These are phyloP conservation scores for Hetaerina titia DNA, from an alignment of 2,888 invertebrate genomes.

Conservation along the genomic window DNA sequence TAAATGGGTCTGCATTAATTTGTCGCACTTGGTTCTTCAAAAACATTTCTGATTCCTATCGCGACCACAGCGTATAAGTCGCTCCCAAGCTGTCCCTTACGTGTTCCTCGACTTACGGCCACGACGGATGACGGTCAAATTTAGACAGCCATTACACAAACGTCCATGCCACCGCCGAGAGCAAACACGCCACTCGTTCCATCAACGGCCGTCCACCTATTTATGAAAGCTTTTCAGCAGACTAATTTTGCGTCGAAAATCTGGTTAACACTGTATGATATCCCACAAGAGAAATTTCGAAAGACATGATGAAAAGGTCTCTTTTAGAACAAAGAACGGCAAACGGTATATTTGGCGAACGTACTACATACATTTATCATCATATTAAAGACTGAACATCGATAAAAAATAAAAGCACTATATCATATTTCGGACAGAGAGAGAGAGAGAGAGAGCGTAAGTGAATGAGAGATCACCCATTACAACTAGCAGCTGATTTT, in stretches of 20 bases:
- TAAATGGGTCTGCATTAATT: not conserved
- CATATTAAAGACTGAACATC: too few species aligned
- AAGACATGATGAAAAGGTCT: not conserved
- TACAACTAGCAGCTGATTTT: too few species aligned
- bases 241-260: constrained; percentile 40
- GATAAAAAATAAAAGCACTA: too few species aligned
- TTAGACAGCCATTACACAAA: constrained; percentile 43
- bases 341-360: not conserved
- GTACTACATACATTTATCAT: not conserved
- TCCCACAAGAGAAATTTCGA: not conserved
- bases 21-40: not conserved
- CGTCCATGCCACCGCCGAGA: not conserved
- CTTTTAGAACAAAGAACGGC: not conserved
- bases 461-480: too few species aligned
- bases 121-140: constrained; percentile 36
- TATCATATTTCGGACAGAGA: too few species aligned
- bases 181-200: constrained; percentile 56
- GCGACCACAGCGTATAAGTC: not conserved
- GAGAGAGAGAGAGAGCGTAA: too few species aligned
- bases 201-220: not conserved
- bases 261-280: constrained; percentile 24
- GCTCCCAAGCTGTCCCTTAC: not conserved
- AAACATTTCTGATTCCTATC: constrained; percentile 5
- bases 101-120: not conserved
- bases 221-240: constrained; percentile 37